A percentile compares a stretch with the other conserved stretches of the same genome.
These are phyloP conservation scores for Zaprionus lineosus DNA, from an alignment of 2,888 invertebrate genomes.

Conservation along the genomic window DNA sequence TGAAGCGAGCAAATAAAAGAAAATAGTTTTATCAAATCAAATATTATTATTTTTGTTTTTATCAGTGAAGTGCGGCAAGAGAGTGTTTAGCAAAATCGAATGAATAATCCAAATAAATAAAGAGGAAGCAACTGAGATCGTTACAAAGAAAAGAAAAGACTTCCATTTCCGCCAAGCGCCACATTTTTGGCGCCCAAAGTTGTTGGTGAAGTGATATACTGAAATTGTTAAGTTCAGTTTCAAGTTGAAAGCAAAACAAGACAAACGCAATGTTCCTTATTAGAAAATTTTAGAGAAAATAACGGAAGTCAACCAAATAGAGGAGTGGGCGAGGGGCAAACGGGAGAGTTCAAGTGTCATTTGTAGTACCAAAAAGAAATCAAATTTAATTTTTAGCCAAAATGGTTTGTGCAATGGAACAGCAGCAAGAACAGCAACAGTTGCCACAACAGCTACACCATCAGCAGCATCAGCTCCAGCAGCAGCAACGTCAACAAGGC, in stretches of 20 bases:
- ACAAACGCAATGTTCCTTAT: slow-evolving; percentile 79
- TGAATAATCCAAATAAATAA: background rate
- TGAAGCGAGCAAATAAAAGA: slow-evolving; percentile 41
- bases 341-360: slow-evolving; percentile 76
- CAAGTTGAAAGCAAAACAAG: slow-evolving; percentile 51
- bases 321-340: slow-evolving; percentile 15
- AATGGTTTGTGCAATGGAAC: slow-evolving; percentile 83
- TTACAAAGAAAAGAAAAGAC: slow-evolving; percentile 29
- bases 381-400: slow-evolving; percentile 38
- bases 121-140: background rate
- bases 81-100: background rate
- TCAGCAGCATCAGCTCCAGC: slow-evolving; percentile 49
- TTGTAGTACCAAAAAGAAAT: slow-evolving; percentile 73
- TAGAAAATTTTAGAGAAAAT: slow-evolving; percentile 73
- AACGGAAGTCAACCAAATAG: slow-evolving; percentile 29
- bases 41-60: slow-evolving; percentile 55
- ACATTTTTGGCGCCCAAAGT: slow-evolving; percentile 42
- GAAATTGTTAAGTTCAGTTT: slow-evolving; percentile 37
- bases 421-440: slow-evolving; percentile 64
- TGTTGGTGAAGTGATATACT: slow-evolving; percentile 44
- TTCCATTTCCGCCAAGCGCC: slow-evolving; percentile 32
- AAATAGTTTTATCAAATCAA: slow-evolving; percentile 52
- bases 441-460: slow-evolving; percentile 50
- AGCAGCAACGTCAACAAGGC: slow-evolving; percentile 64
- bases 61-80: slow-evolving; percentile 69